phyloP scores from a whole-genome alignment of 2,113 vertebrate genomes.

The Esox niger region DNA sequence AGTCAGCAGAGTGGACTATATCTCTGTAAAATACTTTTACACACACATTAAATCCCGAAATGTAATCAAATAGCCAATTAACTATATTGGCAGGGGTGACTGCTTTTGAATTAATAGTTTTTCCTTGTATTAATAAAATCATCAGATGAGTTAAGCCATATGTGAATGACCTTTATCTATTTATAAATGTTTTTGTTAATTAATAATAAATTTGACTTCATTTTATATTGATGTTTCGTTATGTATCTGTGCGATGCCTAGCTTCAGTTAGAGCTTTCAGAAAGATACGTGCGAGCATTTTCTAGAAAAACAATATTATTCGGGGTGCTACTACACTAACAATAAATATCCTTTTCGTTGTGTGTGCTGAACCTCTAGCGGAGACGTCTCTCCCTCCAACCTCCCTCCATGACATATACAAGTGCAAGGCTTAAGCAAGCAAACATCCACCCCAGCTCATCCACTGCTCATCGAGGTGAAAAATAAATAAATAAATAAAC shows the following conservation, averaged over 20 bases:
- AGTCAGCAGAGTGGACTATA: constrained; percentile 43
- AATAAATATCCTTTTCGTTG: no score
- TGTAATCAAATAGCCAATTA: constrained; percentile 70
- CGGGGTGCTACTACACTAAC: no score
- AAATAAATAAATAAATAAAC: constrained; percentile 23
- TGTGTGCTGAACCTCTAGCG: no score
- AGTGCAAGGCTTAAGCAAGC: no score
- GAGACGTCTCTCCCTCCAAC: no score
- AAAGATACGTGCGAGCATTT: not conserved
- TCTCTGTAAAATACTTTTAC: constrained; percentile 50
- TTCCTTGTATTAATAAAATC: constrained; percentile 48
- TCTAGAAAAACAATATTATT: not conserved
- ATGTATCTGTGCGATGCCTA: constrained; percentile 44
- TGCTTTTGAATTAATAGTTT: constrained; percentile 43
- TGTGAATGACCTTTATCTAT: constrained; percentile 54
- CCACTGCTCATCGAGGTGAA: not conserved
- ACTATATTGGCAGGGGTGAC: constrained; percentile 59
- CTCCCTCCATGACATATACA: no score
- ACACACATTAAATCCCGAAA: constrained; percentile 55
- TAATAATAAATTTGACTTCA: constrained; percentile 59
- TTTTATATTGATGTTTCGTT: constrained; percentile 43
- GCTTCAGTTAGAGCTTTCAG: not conserved
- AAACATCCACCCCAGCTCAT: constrained; percentile 13
- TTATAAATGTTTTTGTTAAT: constrained; percentile 65
- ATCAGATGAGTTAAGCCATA: constrained; percentile 42